A percentile compares a stretch with the other conserved stretches of the same genome.
Conservation (phyloP, 2,888 invertebrate species). For the Pediacus dermestoides region DNA sequence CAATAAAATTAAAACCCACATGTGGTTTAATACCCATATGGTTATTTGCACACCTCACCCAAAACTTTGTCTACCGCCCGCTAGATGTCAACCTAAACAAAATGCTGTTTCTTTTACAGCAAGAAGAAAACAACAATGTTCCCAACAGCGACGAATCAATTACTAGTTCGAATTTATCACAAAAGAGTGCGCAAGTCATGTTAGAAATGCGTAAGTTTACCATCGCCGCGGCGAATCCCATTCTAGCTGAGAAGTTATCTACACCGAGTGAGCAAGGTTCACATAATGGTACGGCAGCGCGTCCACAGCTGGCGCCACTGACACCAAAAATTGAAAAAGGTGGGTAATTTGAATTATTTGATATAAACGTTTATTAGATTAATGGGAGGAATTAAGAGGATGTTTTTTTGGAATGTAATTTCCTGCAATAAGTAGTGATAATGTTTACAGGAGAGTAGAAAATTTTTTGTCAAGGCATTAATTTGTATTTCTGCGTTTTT, state of each 20-base stretch:
- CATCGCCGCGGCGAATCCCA: slow-evolving; percentile 81
- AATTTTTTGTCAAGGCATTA: too few species aligned
- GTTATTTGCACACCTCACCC: too few species aligned
- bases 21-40: too few species aligned
- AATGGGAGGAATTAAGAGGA: too few species aligned
- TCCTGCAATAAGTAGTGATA: too few species aligned
- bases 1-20: too few species aligned
- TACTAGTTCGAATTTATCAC: slow-evolving; percentile 33
- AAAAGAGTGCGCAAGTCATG: slow-evolving; percentile 43
- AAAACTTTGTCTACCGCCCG: too few species aligned
- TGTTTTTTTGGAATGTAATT: too few species aligned
- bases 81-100: slow-evolving; percentile 21
- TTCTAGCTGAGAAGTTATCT: slow-evolving; percentile 75
- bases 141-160: slow-evolving; percentile 34
- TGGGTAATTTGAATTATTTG: too few species aligned
- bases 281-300: slow-evolving; percentile 22
- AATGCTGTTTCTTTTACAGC: slow-evolving; percentile 36
- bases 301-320: slow-evolving; percentile 46
- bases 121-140: slow-evolving; percentile 55
- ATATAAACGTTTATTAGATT: too few species aligned
- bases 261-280: slow-evolving; percentile 51
- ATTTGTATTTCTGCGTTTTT: too few species aligned
- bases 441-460: too few species aligned
- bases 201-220: slow-evolving; percentile 56
- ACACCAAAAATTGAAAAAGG: slow-evolving; percentile 50